These are phyloP conservation scores for Hypomesus transpacificus DNA, from an alignment of 2,113 vertebrate species.

Conservation along the genomic window DNA sequence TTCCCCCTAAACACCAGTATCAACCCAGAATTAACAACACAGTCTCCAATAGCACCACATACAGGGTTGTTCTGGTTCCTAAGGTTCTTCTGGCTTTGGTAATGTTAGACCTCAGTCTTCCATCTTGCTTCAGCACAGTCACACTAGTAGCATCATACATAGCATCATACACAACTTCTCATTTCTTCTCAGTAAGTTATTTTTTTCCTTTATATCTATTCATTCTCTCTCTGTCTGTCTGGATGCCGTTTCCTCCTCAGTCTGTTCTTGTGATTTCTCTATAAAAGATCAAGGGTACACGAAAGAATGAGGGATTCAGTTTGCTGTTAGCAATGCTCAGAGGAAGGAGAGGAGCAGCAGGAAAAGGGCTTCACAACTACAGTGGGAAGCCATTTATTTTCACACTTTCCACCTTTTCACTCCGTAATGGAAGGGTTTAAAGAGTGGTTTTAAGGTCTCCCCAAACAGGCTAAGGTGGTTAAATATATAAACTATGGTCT, in stretches of 20 bases:
- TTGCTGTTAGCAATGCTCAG: constrained; percentile 10
- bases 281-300: constrained; percentile 44
- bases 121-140: constrained; percentile 28
- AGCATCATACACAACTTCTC: constrained; percentile 42
- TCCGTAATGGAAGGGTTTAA: neutral
- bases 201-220: constrained; percentile 12
- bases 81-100: too few relatives aligned
- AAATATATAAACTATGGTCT: too few relatives aligned
- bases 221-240: constrained; percentile 16
- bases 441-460: too few relatives aligned
- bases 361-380: constrained; percentile 13
- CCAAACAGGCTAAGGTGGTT: too few relatives aligned
- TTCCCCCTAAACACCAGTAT: constrained; percentile 55
- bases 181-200: constrained; percentile 47
- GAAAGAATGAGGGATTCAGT: constrained; percentile 5
- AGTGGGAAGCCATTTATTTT: too few relatives aligned
- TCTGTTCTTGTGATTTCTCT: constrained; percentile 47
- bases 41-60: too few relatives aligned
- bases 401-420: neutral
- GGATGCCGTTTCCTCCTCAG: constrained; percentile 45
- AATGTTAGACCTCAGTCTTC: neutral
- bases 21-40: constrained; percentile 28
- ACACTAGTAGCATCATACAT: constrained; percentile 47
- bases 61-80: too few relatives aligned
- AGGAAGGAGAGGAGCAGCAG: constrained; percentile 22